Evolutionary conservation across 2,888 invertebrate genomes (phyloP), one percentile per base, ranked within the genome.

Genomic region (Deilephila porcellus): DNA sequence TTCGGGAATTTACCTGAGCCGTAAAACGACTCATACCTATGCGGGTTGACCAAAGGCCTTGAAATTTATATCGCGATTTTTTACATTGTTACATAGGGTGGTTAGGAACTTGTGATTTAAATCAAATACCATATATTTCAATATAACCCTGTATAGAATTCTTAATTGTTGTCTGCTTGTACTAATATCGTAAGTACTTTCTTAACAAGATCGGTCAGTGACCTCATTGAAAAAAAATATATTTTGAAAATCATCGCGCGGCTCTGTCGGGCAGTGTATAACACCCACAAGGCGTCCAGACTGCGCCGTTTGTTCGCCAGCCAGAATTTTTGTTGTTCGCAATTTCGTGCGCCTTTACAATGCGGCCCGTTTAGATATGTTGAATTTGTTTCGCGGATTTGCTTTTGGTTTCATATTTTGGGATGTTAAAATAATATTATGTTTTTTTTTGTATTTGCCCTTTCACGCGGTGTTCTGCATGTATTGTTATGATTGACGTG

Each of bases 311-410:
- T 87, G 84, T 81, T 45, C 74, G 56, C 32, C 74, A 37, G 64
- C 74, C 78, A 75, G 78, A 79, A 86, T 85, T 85, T 87, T 85
- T 86, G 86, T 78, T 84, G 83, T 83, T 82, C 78, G 75, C 83
- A 82, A 84, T 85, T 84, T 80, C 81, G 83, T 82, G 79, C 80
- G 79, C 80, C 78, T 83, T 82, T 82, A 85, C 79, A 79, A 77
- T 75, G 75, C 75, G 73, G 71, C 70, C 29, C 74, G 73, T 74
- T 77, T 74, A 75, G 73, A 71, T 53, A 73, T 63, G 52, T 59
- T 72, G 67, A 72, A 73, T 75, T 76, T 70, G 72, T 77, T 76
- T 71, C 63, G 72, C 71, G 59, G 75, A 73, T 32, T n/a, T 64
- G 64, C 11, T 73, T 53, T 62, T 62, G 45, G 45, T 56, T 56